Evolutionary conservation across 2,888 invertebrate genomes (phyloP), one percentile per base, ranked within the genome.

Genomic region (Heteropelma amictum): DNA sequence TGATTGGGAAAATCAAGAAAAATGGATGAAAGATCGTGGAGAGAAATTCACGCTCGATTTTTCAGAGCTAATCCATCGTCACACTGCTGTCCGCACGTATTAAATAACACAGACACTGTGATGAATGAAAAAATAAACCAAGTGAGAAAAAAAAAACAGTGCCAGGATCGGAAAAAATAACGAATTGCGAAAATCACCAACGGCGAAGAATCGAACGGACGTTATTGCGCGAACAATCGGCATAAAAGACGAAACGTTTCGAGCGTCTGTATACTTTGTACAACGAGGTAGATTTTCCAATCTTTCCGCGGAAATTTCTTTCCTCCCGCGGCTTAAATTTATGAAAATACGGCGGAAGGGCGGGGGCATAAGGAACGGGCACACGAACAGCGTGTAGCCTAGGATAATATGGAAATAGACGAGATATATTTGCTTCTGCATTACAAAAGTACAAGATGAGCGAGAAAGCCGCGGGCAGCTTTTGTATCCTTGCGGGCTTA

Each of bases 401-500:
- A 38, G 14, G 35, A 45, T 61, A 69, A 58, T 58, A 69, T 63
- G 61, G 26, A 63, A 68, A 63, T 47, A 26, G 30, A 23, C n/a
- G 10, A 56, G 28, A 68, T 40, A 60, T 14, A 68, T 58, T 12
- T 30, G n/a, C 14, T 17, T 63, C 30, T 56, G 17, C 56, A 42
- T 45, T 49, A 58, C 53, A 54, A 56, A 23, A 28, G 30, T 33
- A 45, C 49, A 28, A 28, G 47, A 30, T 30, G 51, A 73, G 47
- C 30, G 26, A n/a, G 33, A 45, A 28, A 54, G 33, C 51, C 38
- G 7, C 5, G 10, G 47, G 63, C 45, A 56, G 38, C 53, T 63
- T n/a, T 69, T 58, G 68, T 68, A 33, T 45, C 56, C 51, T 63
- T 33, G 45, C 30, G 67, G 54, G 53, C 60, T 67, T 54, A 17